Evolutionary conservation across 2,113 vertebrate genomes (phyloP).

Genomic region (Pogonocichla stellata): DNA sequence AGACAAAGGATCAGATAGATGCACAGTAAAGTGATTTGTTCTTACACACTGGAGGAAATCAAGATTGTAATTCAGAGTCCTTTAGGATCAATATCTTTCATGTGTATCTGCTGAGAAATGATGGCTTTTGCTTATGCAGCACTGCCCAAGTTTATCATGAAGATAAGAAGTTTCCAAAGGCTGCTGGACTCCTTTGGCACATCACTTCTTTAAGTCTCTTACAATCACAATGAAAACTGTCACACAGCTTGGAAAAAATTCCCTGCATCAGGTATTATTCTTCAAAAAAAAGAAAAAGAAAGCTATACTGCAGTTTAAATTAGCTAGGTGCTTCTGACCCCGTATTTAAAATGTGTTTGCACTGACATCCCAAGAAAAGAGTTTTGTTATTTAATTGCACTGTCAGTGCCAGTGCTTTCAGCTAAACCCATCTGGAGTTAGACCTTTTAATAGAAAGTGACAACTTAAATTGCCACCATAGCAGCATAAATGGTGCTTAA

Average conservation of each 20-base stretch:
- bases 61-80: background rate
- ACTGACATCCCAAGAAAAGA: slow-evolving; percentile 77
- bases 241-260: slow-evolving; percentile 3
- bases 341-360: slow-evolving; percentile 76
- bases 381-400: slow-evolving; percentile 77
- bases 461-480: slow-evolving; percentile 77
- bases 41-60: background rate
- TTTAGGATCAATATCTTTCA: background rate
- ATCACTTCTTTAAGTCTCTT: slow-evolving; percentile 42
- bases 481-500: slow-evolving; percentile 76
- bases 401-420: slow-evolving; percentile 73
- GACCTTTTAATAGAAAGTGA: slow-evolving; percentile 84
- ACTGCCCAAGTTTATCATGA: background rate
- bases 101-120: slow-evolving; percentile 14
- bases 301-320: slow-evolving; percentile 83
- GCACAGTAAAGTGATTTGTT: background rate
- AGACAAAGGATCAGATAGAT: background rate
- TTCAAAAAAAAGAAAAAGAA: slow-evolving; percentile 79
- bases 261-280: slow-evolving; percentile 70
- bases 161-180: slow-evolving; percentile 35
- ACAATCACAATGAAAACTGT: slow-evolving; percentile 63
- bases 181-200: slow-evolving; percentile 41
- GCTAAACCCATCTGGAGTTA: slow-evolving; percentile 74
- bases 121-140: background rate
- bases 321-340: slow-evolving; percentile 75